Percentiles rank a stretch among this genome's conserved stretches.
Evolutionary conservation across 2,888 invertebrate genomes (phyloP).

Genomic region (Asteroscopus sphinx): DNA sequence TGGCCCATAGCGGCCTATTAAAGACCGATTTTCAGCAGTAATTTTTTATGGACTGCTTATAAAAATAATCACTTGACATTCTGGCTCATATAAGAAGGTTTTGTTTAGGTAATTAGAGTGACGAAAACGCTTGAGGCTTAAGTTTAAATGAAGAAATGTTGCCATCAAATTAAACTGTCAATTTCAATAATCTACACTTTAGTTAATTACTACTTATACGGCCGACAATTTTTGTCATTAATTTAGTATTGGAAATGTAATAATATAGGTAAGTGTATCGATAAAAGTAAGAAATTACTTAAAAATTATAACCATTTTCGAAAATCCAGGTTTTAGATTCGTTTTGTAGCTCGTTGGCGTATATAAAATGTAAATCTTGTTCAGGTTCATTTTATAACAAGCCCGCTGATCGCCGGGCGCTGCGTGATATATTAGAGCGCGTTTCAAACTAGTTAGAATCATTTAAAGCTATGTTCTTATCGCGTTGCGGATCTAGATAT

Average conservation of each 20-base stretch:
- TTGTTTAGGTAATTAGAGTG: too few species aligned
- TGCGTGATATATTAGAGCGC: constrained; percentile 47
- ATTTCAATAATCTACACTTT: not conserved
- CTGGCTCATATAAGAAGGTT: too few species aligned
- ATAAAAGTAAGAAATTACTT: constrained; percentile 10
- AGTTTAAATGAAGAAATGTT: too few species aligned
- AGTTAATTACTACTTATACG: not conserved
- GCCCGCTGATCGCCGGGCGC: constrained; percentile 41
- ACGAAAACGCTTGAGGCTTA: too few species aligned
- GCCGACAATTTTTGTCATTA: not conserved
- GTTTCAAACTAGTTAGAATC: constrained; percentile 44
- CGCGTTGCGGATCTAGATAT: constrained; percentile 37
- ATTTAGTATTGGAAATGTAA: not conserved
- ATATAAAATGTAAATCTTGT: constrained; percentile 44
- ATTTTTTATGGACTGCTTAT: too few species aligned
- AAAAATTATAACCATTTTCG: constrained; percentile 3
- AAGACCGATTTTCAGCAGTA: too few species aligned
- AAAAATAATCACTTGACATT: too few species aligned
- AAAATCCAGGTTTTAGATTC: constrained; percentile 22
- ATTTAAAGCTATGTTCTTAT: constrained; percentile 46
- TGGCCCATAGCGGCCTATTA: too few species aligned
- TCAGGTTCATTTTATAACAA: constrained; percentile 47
- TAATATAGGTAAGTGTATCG: not conserved
- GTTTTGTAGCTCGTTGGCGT: constrained; percentile 38
- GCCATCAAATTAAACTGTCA: not conserved